phyloP scores from a whole-genome alignment of 2,797 vertebrate species.

The Danio aesculapii region DNA sequence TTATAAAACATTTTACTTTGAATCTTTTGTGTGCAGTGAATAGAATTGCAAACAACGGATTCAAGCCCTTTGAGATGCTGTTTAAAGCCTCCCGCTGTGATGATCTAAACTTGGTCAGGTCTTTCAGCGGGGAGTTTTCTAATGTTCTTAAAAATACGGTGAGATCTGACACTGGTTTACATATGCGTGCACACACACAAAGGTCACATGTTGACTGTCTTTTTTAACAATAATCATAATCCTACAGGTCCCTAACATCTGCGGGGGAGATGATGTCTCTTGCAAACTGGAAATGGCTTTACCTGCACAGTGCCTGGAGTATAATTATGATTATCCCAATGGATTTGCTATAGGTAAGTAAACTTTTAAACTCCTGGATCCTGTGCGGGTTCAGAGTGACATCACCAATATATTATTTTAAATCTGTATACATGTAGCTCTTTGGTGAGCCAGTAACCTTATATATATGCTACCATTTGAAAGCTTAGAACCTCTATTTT shows the following conservation, averaged over 20 bases:
- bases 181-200: background rate
- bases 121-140: slow-evolving; percentile 90
- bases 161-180: slow-evolving; percentile 60
- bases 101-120: slow-evolving; percentile 86
- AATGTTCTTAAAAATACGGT: slow-evolving; percentile 90
- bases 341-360: slow-evolving; percentile 94
- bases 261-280: slow-evolving; percentile 87
- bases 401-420: too few species aligned
- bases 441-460: too few species aligned
- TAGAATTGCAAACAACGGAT: slow-evolving; percentile 93
- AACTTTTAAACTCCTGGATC: background rate
- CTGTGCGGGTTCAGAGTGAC: too few species aligned
- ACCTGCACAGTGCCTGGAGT: slow-evolving; percentile 93
- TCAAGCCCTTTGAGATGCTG: slow-evolving; percentile 97
- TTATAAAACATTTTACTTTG: slow-evolving; percentile 7
- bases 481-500: too few species aligned
- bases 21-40: slow-evolving; percentile 80
- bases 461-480: too few species aligned
- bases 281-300: slow-evolving; percentile 91
- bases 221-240: slow-evolving; percentile 1
- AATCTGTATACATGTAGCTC: too few species aligned
- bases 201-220: background rate
- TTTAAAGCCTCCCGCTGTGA: slow-evolving; percentile 96
- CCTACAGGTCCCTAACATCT: slow-evolving; percentile 91
- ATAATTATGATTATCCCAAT: slow-evolving; percentile 98